A percentile compares a stretch with the other conserved stretches of the same genome.
phyloP scores from a whole-genome alignment of 1,140 invertebrate species.

The Pteromalus puparum region DNA sequence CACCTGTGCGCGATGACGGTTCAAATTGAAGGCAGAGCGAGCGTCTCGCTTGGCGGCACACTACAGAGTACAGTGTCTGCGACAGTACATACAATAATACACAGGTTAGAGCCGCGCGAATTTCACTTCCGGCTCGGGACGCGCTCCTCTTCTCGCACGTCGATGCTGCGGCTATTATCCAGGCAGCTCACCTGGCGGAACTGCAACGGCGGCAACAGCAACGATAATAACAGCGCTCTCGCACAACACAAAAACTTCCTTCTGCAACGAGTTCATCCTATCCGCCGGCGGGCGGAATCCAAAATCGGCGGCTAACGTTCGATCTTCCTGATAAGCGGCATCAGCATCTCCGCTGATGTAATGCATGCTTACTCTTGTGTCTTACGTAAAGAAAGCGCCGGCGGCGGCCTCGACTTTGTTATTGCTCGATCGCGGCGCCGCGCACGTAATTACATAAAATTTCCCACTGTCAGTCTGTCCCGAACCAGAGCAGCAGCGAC shows the following conservation, averaged over 20 bases:
- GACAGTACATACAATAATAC: neutral
- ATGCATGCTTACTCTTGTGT: constrained; percentile 32
- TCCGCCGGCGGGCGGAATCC: neutral
- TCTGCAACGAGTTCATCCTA: neutral
- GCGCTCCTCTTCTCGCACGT: neutral
- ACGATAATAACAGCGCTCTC: neutral
- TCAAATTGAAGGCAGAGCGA: neutral
- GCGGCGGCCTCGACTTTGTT: neutral
- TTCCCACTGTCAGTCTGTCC: neutral
- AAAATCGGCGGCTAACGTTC: neutral
- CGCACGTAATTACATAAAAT: constrained; percentile 16
- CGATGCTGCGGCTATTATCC: constrained; percentile 1
- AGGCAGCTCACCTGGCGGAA: neutral
- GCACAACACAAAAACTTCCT: neutral
- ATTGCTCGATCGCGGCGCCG: neutral
- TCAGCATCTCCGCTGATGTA: constrained; percentile 20
- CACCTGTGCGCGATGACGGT: neutral
- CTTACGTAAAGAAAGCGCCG: constrained; percentile 41
- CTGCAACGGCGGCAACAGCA: neutral
- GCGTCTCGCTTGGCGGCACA: neutral
- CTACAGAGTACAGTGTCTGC: neutral
- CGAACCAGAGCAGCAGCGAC: neutral
- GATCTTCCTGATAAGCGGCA: neutral
- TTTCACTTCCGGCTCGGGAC: neutral
- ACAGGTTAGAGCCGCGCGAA: neutral